Evolutionary conservation across 2,113 vertebrate genomes (phyloP), one percentile per base, ranked within the genome.

Genomic region (Callipepla californica): DNA sequence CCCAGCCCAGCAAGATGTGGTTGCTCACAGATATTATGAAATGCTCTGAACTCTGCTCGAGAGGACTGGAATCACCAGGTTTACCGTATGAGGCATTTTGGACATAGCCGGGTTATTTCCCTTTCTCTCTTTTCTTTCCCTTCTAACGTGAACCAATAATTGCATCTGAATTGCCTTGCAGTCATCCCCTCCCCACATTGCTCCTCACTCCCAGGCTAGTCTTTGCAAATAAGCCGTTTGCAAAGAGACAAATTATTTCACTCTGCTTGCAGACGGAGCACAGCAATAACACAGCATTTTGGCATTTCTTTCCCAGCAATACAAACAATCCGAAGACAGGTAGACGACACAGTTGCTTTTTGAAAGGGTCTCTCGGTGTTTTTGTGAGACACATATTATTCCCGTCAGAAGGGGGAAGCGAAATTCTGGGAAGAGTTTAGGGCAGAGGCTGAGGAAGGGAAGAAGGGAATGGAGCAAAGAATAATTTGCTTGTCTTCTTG

Each of bases 41-140:
- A 98, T 96, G 90, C 95, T 96, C 95, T 92, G 91, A 97, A 97
- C 96, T 97, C 96, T 82, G 93, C 79, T 90, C 9, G 78, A 94
- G 95, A 95, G 78, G 87, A 90, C 85, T 91, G 85, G 86, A 92
- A 96, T 87, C 8, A 0, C 94, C 94, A 94, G 96, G 74, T 92
- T 90, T 63, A 95, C 89, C 90, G 62, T 53, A 92, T 3, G 18
- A 97, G 88, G 91, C 76, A 86, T 96, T 95, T 96, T 95, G 73
- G 93, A 93, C 90, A 93, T 40, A 89, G 85, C 72, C 82, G 47
- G 9, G 69, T 80, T 92, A 65, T 62, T 87, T 75, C n/a, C 34
- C 20, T 90, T 94, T 78, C 85, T 80, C 51, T 89, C 44, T 72
- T 72, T 80, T 91, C 40, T 28, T 26, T 51, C 70, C 42, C 45